A percentile compares a stretch with the other conserved stretches of the same genome.
Conservation (phyloP, 2,113 vertebrate genomes). For the Pelodiscus sinensis region DNA sequence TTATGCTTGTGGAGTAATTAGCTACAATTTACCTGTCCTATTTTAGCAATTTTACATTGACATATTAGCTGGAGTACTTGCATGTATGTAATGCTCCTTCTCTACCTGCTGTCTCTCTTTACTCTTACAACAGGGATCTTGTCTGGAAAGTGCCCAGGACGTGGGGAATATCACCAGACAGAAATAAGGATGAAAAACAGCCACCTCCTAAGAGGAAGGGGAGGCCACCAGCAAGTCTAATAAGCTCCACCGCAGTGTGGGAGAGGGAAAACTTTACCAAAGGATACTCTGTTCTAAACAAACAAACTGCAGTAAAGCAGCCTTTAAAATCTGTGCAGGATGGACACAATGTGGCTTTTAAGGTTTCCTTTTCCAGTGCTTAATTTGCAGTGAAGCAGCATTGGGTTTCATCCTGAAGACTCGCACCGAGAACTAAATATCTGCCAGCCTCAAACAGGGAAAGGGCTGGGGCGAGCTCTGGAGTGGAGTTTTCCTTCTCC, state of each 20-base stretch:
- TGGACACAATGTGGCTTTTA: background rate
- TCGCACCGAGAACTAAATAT: background rate
- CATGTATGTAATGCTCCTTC: background rate
- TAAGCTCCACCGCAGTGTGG: background rate
- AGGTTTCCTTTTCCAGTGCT: background rate
- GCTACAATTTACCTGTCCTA: background rate
- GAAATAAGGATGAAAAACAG: background rate
- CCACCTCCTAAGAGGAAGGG: background rate
- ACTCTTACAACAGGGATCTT: background rate
- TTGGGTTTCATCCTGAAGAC: background rate
- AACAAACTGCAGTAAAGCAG: background rate
- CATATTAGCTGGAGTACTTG: background rate
- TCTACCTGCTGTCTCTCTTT: background rate
- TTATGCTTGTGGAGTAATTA: background rate
- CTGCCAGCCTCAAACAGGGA: background rate
- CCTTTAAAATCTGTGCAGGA: background rate
- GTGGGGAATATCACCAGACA: background rate
- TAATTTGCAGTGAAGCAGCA: no score
- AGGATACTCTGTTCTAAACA: background rate
- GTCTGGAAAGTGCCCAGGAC: background rate
- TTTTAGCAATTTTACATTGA: background rate
- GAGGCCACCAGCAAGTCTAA: background rate
- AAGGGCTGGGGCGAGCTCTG: background rate
- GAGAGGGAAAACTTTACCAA: background rate
- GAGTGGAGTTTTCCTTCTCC: background rate